Evolutionary conservation across 2,113 vertebrate species (phyloP), one percentile per base, ranked within the genome.

Genomic region (Dipodomys spectabilis): DNA sequence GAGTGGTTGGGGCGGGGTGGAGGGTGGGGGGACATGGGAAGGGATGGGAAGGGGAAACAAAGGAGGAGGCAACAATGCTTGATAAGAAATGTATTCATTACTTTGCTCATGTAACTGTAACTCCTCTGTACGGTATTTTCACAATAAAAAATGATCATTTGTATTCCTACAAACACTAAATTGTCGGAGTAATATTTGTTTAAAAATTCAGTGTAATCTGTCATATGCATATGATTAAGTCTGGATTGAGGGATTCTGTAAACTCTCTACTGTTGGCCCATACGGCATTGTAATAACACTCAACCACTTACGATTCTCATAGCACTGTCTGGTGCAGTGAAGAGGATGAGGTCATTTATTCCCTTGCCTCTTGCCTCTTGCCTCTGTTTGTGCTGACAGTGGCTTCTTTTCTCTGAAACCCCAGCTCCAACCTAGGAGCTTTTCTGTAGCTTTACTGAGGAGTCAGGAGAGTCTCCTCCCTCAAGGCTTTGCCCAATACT

Each of bases 221-320:
- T 44, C 65, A 79, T 53, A 39, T n/a, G 13, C 57, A 62, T 53
- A 53, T 83, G 69, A 77, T 67, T 86, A 1, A 88, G 12, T 45
- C 9, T 23, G 28, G 60, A 20, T 45, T 81, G 73, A 86, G 32
- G 53, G 67, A 39, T 45, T 4, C 23, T 78, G 60, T 45, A 44
- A 81, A 30, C 44, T 89, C 86, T 45, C 83, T 49, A 27, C 82
- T 92, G n/a, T 69, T 28, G 68, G 64, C 15, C 87, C 57, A 11
- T 73, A 79, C 0, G 86, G 27, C 75, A 79, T 95, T 67, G 73
- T 86, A 73, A 89, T 68, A 92, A 87, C 28, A 25, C 39, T 82
- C 28, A 9, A 16, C 65, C 11, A 82, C 7, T n/a, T 44, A 62
- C 10, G 25, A 77, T 53, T 10, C 32, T 23, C 28, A 78, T 45